phyloP scores from a whole-genome alignment of 2,888 invertebrate genomes.

The Acronicta aceris region DNA sequence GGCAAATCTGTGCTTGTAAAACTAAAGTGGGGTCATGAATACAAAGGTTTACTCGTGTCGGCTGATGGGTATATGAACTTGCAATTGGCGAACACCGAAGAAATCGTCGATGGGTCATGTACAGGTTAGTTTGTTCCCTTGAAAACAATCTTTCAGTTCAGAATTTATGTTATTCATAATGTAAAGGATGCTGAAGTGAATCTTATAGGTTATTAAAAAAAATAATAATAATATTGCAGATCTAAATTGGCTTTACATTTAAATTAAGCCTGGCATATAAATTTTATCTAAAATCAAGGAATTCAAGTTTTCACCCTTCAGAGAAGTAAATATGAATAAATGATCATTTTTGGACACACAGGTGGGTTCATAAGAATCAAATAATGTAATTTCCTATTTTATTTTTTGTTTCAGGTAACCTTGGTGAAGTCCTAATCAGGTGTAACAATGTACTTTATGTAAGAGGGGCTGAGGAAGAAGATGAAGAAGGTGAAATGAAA shows the following conservation, averaged over 20 bases:
- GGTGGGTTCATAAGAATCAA: too few relatives aligned
- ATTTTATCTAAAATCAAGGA: too few relatives aligned
- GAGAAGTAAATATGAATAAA: too few relatives aligned
- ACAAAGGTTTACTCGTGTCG: conserved; percentile 99
- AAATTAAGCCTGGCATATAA: too few relatives aligned
- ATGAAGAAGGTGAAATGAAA: conserved; percentile 98
- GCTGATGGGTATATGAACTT: conserved; percentile 99
- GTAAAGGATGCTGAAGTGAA: too few relatives aligned
- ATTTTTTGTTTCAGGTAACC: conserved; percentile 89
- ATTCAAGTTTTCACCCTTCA: too few relatives aligned
- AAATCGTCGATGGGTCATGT: conserved; percentile 97
- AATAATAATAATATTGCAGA: too few relatives aligned
- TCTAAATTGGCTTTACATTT: too few relatives aligned
- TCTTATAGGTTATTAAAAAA: too few relatives aligned
- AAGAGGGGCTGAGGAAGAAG: conserved; percentile 98
- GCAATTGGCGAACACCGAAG: conserved; percentile 99
- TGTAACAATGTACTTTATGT: conserved; percentile 99
- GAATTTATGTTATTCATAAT: too few relatives aligned
- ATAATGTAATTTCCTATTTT: too few relatives aligned
- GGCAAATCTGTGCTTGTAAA: conserved; percentile 99
- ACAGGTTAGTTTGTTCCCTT: conserved; percentile 90
- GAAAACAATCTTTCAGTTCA: conserved; percentile 7
- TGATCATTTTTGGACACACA: too few relatives aligned
- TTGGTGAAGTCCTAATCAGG: conserved; percentile 98
- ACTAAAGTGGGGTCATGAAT: conserved; percentile 99